phyloP scores from a whole-genome alignment of 2,113 vertebrate genomes.

The Saccopteryx leptura region DNA sequence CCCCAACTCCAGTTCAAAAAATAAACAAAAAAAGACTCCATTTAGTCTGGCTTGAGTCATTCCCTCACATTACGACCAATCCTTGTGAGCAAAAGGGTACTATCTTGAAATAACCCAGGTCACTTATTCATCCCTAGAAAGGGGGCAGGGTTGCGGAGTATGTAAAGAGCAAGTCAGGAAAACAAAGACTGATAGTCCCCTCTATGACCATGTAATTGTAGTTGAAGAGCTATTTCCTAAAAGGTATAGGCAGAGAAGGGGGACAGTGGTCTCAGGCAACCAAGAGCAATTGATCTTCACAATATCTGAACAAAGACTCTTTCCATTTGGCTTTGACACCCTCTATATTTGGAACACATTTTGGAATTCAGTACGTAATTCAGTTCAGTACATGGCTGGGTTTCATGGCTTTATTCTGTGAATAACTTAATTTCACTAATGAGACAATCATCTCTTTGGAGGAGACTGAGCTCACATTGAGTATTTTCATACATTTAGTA shows the following conservation, averaged over 20 bases:
- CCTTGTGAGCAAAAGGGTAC: not conserved
- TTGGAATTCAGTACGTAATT: conserved; percentile 31
- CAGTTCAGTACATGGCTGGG: not conserved
- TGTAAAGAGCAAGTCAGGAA: not conserved
- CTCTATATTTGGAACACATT: conserved; percentile 30
- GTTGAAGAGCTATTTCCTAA: not conserved
- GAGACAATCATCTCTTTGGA: not conserved
- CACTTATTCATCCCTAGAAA: not conserved
- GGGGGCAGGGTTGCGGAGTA: not conserved
- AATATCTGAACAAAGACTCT: not conserved
- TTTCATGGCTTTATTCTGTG: not conserved
- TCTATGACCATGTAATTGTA: not conserved
- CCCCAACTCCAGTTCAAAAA: not conserved
- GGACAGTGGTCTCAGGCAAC: not conserved
- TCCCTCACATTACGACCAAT: not conserved
- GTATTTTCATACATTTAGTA: conserved; percentile 35
- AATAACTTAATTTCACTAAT: not conserved
- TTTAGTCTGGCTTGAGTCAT: not conserved
- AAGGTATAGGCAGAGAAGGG: not conserved
- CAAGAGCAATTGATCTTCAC: not conserved
- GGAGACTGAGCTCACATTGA: not conserved
- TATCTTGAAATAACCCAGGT: not conserved
- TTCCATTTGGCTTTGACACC: not conserved
- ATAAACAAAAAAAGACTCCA: not conserved
- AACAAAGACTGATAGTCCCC: not conserved